phyloP scores from a whole-genome alignment of 2,888 invertebrate genomes.

The Dastarcus helophoroides region DNA sequence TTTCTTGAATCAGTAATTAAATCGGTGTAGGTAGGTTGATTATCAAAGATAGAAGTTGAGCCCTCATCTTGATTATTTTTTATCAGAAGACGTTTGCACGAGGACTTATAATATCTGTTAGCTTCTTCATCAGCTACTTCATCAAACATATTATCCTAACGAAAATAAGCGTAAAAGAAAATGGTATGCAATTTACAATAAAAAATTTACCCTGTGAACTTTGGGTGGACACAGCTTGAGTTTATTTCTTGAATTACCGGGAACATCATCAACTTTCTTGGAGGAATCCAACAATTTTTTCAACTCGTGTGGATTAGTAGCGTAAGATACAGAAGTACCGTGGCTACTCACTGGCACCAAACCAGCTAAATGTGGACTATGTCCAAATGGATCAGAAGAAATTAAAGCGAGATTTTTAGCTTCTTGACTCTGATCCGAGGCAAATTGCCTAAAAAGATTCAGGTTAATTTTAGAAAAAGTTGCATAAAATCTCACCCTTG shows the following conservation, averaged over 20 bases:
- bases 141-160: slow-evolving; percentile 69
- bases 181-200: too few relatives aligned
- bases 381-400: slow-evolving; percentile 26
- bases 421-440: slow-evolving; percentile 17
- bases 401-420: slow-evolving; percentile 19
- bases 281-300: slow-evolving; percentile 27
- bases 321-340: slow-evolving; percentile 13
- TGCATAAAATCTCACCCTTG: slow-evolving; percentile 5
- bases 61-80: slow-evolving; percentile 39
- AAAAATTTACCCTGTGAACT: slow-evolving; percentile 16
- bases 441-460: slow-evolving; percentile 15
- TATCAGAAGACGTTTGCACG: slow-evolving; percentile 55
- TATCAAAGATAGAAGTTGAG: slow-evolving; percentile 10
- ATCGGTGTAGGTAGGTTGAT: slow-evolving; percentile 6
- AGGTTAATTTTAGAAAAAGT: not conserved
- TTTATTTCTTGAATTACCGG: slow-evolving; percentile 15
- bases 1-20: slow-evolving; percentile 1
- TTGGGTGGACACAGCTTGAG: slow-evolving; percentile 24
- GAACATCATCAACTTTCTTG: slow-evolving; percentile 21
- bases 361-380: slow-evolving; percentile 26
- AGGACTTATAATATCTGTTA: slow-evolving; percentile 8
- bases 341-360: slow-evolving; percentile 21
- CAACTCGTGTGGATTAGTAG: slow-evolving; percentile 30
- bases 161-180: too few relatives aligned
- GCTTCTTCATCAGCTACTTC: slow-evolving; percentile 73